Base-by-base conservation (phyloP, 2,888 invertebrate species). In the Aquatica leii region DNA sequence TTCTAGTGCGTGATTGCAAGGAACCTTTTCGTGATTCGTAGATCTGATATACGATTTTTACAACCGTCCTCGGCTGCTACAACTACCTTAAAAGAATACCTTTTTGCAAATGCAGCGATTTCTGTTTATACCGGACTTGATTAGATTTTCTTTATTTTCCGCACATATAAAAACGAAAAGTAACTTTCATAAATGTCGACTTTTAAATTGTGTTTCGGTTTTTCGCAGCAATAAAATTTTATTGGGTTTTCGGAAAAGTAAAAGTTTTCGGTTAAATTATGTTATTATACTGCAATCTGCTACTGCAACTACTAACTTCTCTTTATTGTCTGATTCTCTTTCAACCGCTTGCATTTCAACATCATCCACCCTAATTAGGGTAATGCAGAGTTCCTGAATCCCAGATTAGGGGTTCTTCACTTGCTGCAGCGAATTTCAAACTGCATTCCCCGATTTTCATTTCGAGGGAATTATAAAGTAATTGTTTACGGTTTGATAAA, bases 11-110 rank as follows among this genome's bases (percentile, higher is more conserved):
- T 71, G 73, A 72, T 73, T 70, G 64, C 66, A 63, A 68, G 67
- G 69, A 66, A 24, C 59, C 71, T 65, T 70, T 72, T 69, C 73
- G 73, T 73, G 73, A 72, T 73, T 71, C 73, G 72, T 72, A 68
- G 66, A 73, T 73, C 73, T 66, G 72, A 73, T 73, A 72, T 70
- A 59, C 20, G 40, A 62, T 49, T 69, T 73, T 73, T 71, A 69
- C 67, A 59, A 69, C 73, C 71, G 60, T 50, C 17, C 9, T 46
- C 59, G 69, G n/a, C n/a, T 24, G 2, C 24, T 24, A 24, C 24
- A 24, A 72, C 72, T 69, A 71, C 73, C 57, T 46, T 17, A 68
- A 59, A 66, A 59, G 63, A 67, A 53, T 53, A 53, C 60, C 62
- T 51, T 68, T 31, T 53, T 57, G 62, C 67, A 68, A 69, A 55